These are phyloP conservation scores for Corythucha ciliata DNA, from an alignment of 2,888 invertebrate genomes.

Conservation along the genomic window DNA sequence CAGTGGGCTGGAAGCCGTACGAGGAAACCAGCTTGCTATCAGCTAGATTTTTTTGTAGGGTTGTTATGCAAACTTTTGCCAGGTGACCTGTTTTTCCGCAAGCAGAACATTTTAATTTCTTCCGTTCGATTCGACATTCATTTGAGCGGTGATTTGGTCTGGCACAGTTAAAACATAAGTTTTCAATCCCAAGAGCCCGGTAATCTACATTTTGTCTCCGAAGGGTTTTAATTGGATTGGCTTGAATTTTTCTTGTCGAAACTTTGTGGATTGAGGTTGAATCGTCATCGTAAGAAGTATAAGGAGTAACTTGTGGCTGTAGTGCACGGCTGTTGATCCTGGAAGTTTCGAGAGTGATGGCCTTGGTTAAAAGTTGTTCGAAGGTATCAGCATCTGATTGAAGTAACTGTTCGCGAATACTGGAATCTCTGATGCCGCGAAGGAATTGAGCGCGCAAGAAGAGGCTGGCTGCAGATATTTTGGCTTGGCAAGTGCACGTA, in stretches of 20 bases:
- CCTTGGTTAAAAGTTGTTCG: conserved; percentile 6
- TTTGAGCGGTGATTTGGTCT: neutral
- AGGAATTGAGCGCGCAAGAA: too few relatives aligned
- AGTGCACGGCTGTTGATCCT: conserved; percentile 11
- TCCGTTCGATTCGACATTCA: conserved; percentile 2
- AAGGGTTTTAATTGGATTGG: too few relatives aligned
- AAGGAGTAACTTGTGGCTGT: conserved; percentile 1
- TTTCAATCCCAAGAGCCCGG: neutral
- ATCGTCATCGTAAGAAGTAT: neutral
- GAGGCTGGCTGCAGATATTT: conserved; percentile 11
- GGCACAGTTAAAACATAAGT: conserved; percentile 9
- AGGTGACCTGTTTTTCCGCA: conserved; percentile 1
- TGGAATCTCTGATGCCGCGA: conserved; percentile 15
- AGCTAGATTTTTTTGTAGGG: neutral
- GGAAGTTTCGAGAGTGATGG: conserved; percentile 1
- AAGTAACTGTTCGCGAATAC: conserved; percentile 18
- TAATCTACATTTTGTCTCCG: neutral
- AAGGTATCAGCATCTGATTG: conserved; percentile 7
- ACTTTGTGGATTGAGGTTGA: neutral
- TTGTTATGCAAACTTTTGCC: conserved; percentile 1
- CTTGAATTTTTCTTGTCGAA: too few relatives aligned
- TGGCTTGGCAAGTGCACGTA: conserved; percentile 9
- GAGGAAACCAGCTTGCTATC: too few relatives aligned
- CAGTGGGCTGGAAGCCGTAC: too few relatives aligned
- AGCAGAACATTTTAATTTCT: neutral